phyloP scores from a whole-genome alignment of 1,140 invertebrate genomes.

The Trachymyrmex septentrionalis region DNA sequence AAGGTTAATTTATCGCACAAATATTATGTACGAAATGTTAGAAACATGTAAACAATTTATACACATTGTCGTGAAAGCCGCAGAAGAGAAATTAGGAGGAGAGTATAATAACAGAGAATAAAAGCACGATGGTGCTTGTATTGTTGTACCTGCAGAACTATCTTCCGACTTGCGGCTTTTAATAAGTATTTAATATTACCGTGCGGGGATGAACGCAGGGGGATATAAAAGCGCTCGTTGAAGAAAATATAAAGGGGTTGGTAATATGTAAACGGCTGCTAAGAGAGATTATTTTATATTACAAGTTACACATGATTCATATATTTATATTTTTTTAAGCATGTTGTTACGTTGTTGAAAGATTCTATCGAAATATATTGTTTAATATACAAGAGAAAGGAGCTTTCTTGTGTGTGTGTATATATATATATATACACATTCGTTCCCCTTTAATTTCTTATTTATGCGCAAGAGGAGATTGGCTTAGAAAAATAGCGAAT shows the following conservation, averaged over 20 bases:
- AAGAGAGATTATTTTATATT: constrained; percentile 11
- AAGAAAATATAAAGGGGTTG: background rate
- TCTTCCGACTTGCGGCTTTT: background rate
- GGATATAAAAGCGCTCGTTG: background rate
- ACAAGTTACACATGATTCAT: background rate
- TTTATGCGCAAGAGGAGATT: constrained; percentile 16
- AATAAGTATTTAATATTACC: constrained; percentile 19
- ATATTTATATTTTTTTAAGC: constrained; percentile 19
- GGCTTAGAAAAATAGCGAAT: constrained; percentile 35
- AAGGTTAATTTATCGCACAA: background rate
- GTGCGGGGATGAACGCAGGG: background rate
- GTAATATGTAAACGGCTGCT: background rate
- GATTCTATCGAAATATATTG: constrained; percentile 32
- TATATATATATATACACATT: background rate
- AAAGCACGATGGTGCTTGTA: background rate
- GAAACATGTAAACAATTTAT: background rate
- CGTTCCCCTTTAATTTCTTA: constrained; percentile 23
- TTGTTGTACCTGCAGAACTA: background rate
- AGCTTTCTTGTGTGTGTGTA: background rate
- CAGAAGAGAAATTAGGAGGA: background rate
- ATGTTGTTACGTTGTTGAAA: constrained; percentile 38
- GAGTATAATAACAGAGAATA: constrained; percentile 8
- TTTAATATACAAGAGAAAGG: constrained; percentile 9
- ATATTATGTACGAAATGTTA: background rate
- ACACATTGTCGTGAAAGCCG: background rate